Evolutionary conservation across 1,140 invertebrate species (phyloP).

Genomic region (Drosophila insularis): DNA sequence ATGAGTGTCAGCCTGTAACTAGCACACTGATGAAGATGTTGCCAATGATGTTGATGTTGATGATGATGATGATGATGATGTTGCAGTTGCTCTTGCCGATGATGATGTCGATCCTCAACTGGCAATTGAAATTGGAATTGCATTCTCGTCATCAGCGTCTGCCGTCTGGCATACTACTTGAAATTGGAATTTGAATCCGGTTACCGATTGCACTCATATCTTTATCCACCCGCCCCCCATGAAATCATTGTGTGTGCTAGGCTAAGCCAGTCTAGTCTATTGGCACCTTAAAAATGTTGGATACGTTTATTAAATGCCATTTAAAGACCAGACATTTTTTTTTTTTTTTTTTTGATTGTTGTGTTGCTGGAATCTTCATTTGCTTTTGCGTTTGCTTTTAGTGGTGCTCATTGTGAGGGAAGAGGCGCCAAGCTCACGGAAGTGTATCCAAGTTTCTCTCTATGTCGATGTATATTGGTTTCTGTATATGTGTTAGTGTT

Average conservation of each 20-base stretch:
- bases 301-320: conserved; percentile 69
- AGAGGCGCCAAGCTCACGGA: conserved; percentile 14
- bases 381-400: conserved; percentile 39
- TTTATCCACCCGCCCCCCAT: not conserved
- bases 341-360: not conserved
- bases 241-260: too few relatives aligned
- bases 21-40: conserved; percentile 52
- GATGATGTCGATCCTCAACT: conserved; percentile 28
- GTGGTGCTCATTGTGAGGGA: not conserved
- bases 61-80: conserved; percentile 35
- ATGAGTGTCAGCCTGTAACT: conserved; percentile 73
- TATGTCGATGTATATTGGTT: conserved; percentile 11
- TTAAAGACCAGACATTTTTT: conserved; percentile 48
- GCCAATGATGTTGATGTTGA: conserved; percentile 9
- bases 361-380: conserved; percentile 28
- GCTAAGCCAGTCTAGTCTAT: not conserved
- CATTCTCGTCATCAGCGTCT: conserved; percentile 27
- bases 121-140: conserved; percentile 20
- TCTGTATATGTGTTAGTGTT: conserved; percentile 1
- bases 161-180: conserved; percentile 44
- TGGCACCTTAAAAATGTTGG: conserved; percentile 35
- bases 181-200: conserved; percentile 75
- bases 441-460: conserved; percentile 22
- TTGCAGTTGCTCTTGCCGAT: not conserved
- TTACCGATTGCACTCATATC: conserved; percentile 34